Evolutionary conservation across 30 jellyfish, hydroid and myxozoan genomes (phyloP), one percentile per base, ranked within the genome.

Genomic region (Cassiopea andromeda): DNA sequence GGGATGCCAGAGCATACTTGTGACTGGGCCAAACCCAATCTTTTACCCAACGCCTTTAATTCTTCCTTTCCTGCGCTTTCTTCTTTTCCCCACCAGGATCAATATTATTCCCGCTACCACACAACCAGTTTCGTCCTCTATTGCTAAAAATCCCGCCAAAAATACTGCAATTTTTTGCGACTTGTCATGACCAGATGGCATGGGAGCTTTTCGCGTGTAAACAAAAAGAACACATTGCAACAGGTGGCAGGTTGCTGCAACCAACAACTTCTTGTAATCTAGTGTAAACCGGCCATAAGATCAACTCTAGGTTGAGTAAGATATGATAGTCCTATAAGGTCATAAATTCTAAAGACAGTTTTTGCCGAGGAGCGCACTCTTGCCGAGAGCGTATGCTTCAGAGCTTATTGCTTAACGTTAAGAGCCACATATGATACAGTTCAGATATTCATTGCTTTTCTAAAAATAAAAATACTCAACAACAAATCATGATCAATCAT

Each of bases 161-260:
- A 68, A 1, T 68, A 27, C 81, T 72, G 50, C 81, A 72, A 72
- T 57, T 72, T 72, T 15, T 12, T 72, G 81, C 1, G 1, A 72
- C 46, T 72, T 72, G 0, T 72, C 27, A 0, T 60, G 1, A 19
- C 50, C 3, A 38, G 81, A 1, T 72, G 7, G 2, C 81, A 0
- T 38, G 17, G 81, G 81, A 72, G 16, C 0, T 75, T 75, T 75
- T 75, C 47, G 46, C 38, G 83, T 75, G 83, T 0, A 75, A 75
- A 75, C 83, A 75, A 1, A 1, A 75, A 68, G 44, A 45, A 69
- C 47, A 75, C 69, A 69, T 45, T 75, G 67, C 83, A 75, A 75
- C 67, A 0, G 46, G 83, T 75, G 44, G 83, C 83, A 75, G 57
- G 81, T 72, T 72, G 57, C 81, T 13, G 69, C 83, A 75, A 75